These are phyloP conservation scores for Drosophila dives DNA, from an alignment of 2,888 invertebrate species.

Conservation along the genomic window DNA sequence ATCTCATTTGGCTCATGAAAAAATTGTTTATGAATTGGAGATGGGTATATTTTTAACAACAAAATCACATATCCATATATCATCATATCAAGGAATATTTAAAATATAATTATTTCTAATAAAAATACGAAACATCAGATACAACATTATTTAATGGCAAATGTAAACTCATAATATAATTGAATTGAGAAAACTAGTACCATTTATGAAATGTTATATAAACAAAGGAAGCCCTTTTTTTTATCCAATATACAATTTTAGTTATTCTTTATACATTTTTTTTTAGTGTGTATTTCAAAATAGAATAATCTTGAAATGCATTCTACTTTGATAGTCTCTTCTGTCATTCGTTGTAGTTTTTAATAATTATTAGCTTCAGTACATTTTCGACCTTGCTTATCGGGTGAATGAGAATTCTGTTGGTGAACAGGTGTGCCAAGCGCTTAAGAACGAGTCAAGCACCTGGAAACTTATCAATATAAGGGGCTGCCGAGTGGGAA, in stretches of 20 bases:
- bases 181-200: neutral
- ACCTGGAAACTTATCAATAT: constrained; percentile 33
- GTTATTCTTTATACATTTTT: neutral
- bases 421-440: constrained; percentile 60
- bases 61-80: neutral
- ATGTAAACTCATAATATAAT: neutral
- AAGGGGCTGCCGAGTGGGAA: constrained; percentile 25
- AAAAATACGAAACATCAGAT: neutral
- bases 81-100: neutral
- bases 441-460: constrained; percentile 3
- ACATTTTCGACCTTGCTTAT: constrained; percentile 56
- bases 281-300: constrained; percentile 40
- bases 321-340: constrained; percentile 39
- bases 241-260: neutral
- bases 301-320: constrained; percentile 15
- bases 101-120: neutral
- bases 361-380: constrained; percentile 44
- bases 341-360: constrained; percentile 8
- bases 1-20: neutral
- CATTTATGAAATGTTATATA: neutral
- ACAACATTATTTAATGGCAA: neutral
- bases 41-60: neutral
- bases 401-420: neutral
- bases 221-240: neutral
- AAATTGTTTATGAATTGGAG: neutral